Percentiles rank a stretch among this genome's conserved stretches.
Evolutionary conservation across 2,888 invertebrate species (phyloP).

Genomic region (Eupithecia vulgata): DNA sequence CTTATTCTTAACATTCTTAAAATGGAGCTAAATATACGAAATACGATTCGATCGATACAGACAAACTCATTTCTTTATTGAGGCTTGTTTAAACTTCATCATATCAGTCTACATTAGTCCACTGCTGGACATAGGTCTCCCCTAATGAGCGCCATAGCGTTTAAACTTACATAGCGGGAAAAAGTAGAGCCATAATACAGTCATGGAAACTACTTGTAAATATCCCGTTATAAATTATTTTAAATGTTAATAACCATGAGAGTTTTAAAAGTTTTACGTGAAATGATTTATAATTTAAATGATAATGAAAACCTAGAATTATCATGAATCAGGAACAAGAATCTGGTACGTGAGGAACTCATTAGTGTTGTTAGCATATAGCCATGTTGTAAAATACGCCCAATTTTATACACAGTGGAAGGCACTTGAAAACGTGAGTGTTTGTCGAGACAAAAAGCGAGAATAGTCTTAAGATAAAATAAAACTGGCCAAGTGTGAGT

Average conservation of each 20-base stretch:
- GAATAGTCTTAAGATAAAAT: background rate
- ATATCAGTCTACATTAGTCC: too few species aligned
- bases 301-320: background rate
- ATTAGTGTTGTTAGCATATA: slow-evolving; percentile 2
- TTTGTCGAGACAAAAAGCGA: background rate
- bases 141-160: too few species aligned
- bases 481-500: background rate
- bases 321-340: slow-evolving; percentile 3
- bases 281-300: background rate
- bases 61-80: background rate
- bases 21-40: too few species aligned
- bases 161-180: background rate
- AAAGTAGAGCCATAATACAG: background rate
- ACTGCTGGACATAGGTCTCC: too few species aligned
- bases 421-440: background rate
- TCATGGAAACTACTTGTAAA: background rate
- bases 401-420: background rate
- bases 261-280: too few species aligned
- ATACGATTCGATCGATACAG: too few species aligned
- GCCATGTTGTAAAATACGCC: background rate
- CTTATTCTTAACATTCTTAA: too few species aligned
- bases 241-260: too few species aligned
- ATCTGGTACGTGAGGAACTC: background rate
- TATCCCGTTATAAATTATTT: too few species aligned
- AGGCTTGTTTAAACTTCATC: too few species aligned